These are phyloP conservation scores for Diachasma alloeum DNA, from an alignment of 1,140 invertebrate genomes.

Conservation along the genomic window DNA sequence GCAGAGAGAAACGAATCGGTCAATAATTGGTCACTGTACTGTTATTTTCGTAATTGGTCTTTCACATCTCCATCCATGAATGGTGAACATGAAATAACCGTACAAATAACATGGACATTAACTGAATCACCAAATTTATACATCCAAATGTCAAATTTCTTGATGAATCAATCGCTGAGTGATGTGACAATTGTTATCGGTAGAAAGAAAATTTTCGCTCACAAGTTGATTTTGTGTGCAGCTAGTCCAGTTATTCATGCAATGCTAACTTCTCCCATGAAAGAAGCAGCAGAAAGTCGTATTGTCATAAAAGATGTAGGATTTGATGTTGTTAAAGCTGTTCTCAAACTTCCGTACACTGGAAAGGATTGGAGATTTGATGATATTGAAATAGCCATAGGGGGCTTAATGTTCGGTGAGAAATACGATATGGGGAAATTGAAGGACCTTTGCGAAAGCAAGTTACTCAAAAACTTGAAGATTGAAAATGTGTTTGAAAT, in stretches of 20 bases:
- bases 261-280: conserved; percentile 71
- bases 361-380: conserved; percentile 16
- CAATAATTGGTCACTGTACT: no score
- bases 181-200: conserved; percentile 67
- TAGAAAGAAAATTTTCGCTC: conserved; percentile 67
- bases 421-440: neutral
- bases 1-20: no score
- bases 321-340: conserved; percentile 43
- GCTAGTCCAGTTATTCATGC: conserved; percentile 81
- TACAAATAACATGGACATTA: no score
- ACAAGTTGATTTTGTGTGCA: conserved; percentile 74
- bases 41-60: no score
- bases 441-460: neutral
- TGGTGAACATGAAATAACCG: no score
- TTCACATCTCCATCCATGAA: no score
- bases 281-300: conserved; percentile 33
- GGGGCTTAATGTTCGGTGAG: neutral
- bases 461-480: neutral
- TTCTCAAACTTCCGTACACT: conserved; percentile 50
- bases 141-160: neutral
- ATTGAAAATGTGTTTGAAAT: neutral
- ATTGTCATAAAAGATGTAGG: conserved; percentile 55
- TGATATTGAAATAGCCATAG: neutral
- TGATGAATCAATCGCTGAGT: conserved; percentile 22
- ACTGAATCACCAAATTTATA: no score